A percentile compares a stretch with the other conserved stretches of the same genome.
These are phyloP conservation scores for Prionailurus bengalensis DNA, from an alignment of 2,113 vertebrate genomes.

Conservation along the genomic window DNA sequence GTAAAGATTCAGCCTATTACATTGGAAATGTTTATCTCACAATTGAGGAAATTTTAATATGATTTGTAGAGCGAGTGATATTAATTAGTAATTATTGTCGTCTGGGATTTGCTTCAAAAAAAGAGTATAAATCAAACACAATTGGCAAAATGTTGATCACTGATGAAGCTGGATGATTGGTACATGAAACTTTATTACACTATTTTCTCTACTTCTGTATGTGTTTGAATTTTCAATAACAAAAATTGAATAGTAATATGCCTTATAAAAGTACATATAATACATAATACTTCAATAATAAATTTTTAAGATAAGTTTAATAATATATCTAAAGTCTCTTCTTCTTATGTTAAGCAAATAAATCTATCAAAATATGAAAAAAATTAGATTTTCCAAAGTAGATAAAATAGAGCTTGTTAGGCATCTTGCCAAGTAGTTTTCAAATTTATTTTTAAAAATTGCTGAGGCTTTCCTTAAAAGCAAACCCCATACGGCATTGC, in stretches of 20 bases:
- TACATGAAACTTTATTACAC: background rate
- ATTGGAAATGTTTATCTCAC: background rate
- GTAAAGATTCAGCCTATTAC: background rate
- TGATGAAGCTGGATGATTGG: background rate
- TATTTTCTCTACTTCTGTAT: background rate
- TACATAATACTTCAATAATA: background rate
- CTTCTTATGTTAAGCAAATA: conserved; percentile 47
- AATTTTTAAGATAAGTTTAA: conserved; percentile 35
- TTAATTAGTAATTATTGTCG: background rate
- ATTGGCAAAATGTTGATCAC: background rate
- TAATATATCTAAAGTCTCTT: conserved; percentile 30
- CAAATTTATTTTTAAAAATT: conserved; percentile 30
- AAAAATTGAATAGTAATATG: background rate
- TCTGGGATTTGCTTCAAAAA: background rate
- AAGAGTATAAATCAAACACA: background rate
- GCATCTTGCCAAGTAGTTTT: background rate
- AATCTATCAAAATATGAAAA: conserved; percentile 18
- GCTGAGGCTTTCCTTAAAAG: conserved; percentile 45
- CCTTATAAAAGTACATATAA: background rate
- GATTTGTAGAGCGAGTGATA: background rate
- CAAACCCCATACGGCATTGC: conserved; percentile 30
- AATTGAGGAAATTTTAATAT: background rate
- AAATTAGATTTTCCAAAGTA: conserved; percentile 41
- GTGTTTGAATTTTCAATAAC: background rate
- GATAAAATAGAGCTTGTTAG: conserved; percentile 46